Evolutionary conservation across 2,797 vertebrate genomes (phyloP).

Genomic region (Novumbra hubbsi): DNA sequence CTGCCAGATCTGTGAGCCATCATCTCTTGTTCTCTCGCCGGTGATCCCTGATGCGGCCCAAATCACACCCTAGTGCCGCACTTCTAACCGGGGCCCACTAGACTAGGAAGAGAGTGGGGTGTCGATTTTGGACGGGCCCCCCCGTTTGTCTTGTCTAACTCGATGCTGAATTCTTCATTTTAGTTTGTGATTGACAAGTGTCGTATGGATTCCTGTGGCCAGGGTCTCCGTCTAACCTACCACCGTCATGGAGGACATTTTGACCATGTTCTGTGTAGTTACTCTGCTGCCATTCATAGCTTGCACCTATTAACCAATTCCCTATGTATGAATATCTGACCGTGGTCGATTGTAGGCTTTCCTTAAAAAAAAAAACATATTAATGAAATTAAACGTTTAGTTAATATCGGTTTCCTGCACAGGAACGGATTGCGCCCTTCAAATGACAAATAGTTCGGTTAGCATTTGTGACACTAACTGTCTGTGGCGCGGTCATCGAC

Average conservation of each 20-base stretch:
- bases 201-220: constrained; percentile 43
- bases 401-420: too few species aligned
- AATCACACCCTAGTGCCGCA: not conserved
- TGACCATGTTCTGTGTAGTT: not conserved
- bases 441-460: too few species aligned
- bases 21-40: constrained; percentile 33
- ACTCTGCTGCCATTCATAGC: not conserved
- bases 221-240: constrained; percentile 43
- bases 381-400: too few species aligned
- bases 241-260: not conserved
- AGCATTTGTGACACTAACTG: too few species aligned
- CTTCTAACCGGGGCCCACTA: not conserved
- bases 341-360: too few species aligned
- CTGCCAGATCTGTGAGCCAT: constrained; percentile 61
- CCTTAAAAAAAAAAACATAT: too few species aligned
- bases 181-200: constrained; percentile 26
- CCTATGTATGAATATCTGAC: too few species aligned
- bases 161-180: constrained; percentile 44
- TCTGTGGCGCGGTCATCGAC: too few species aligned
- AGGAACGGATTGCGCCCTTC: too few species aligned
- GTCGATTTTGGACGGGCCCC: not conserved
- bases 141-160: constrained; percentile 36
- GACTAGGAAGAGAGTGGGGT: not conserved
- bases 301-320: too few species aligned
- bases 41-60: constrained; percentile 30